Evolutionary conservation across 2,888 invertebrate genomes (phyloP).

Genomic region (Latrodectus elegans): DNA sequence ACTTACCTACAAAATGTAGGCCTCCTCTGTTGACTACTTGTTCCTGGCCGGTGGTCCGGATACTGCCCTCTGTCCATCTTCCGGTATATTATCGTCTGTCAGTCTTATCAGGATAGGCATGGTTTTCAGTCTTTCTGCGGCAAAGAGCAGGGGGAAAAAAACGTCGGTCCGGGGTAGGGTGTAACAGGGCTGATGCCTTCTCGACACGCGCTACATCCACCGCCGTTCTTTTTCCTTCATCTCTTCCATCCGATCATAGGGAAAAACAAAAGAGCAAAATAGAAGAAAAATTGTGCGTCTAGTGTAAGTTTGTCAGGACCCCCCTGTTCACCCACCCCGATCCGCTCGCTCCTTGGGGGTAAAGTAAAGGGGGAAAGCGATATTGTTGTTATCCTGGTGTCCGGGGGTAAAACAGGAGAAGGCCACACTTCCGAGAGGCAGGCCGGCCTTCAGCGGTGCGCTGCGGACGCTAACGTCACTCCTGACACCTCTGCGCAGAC

Average conservation of each 20-base stretch:
- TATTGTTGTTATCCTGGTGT: slow-evolving; percentile 52
- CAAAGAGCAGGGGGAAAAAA: slow-evolving; percentile 12
- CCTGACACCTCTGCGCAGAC: slow-evolving; percentile 1
- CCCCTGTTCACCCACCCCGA: slow-evolving; percentile 58
- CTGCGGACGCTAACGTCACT: slow-evolving; percentile 41
- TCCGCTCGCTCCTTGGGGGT: slow-evolving; percentile 34
- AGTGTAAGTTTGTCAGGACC: slow-evolving; percentile 12
- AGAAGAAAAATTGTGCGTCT: slow-evolving; percentile 15
- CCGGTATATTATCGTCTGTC: slow-evolving; percentile 28
- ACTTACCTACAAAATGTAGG: slow-evolving; percentile 56
- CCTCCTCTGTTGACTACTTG: slow-evolving; percentile 53
- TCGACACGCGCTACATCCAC: background rate
- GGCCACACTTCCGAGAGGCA: background rate
- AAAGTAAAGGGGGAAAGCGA: slow-evolving; percentile 57
- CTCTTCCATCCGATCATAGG: background rate
- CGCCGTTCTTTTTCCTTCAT: background rate
- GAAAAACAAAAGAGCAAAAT: background rate
- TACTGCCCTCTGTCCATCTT: slow-evolving; percentile 41
- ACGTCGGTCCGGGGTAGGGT: slow-evolving; percentile 58
- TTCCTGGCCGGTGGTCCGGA: slow-evolving; percentile 51
- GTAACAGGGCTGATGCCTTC: slow-evolving; percentile 51
- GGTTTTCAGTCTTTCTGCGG: slow-evolving; percentile 17
- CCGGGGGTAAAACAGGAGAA: slow-evolving; percentile 38
- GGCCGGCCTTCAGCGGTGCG: slow-evolving; percentile 26
- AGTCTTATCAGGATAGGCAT: slow-evolving; percentile 42